phyloP scores from a whole-genome alignment of 2,888 invertebrate genomes.

The Leptinotarsa tumamoca region DNA sequence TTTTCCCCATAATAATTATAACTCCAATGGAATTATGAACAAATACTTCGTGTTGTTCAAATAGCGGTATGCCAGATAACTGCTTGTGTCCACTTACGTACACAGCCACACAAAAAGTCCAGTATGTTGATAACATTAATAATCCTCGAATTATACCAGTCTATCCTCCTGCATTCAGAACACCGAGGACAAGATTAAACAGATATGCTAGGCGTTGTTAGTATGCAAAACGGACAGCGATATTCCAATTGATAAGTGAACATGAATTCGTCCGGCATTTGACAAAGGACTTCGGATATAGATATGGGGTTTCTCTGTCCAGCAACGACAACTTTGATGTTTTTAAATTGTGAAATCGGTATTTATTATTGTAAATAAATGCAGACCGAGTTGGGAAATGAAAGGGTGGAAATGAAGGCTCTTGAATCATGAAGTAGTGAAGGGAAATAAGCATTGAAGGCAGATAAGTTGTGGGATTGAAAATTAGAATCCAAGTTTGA shows the following conservation, averaged over 20 bases:
- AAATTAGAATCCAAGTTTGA: no score
- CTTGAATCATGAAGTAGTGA: not conserved
- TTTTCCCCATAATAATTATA: no score
- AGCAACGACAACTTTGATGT: not conserved
- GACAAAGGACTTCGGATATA: constrained; percentile 1
- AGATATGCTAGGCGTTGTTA: constrained; percentile 31
- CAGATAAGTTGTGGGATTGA: no score
- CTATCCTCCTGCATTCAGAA: constrained; percentile 30
- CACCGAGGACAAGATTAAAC: constrained; percentile 31
- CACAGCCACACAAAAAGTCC: constrained; percentile 34
- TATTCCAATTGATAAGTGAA: constrained; percentile 36
- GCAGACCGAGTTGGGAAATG: not conserved
- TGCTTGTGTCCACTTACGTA: constrained; percentile 24
- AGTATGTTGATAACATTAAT: constrained; percentile 35
- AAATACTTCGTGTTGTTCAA: not conserved
- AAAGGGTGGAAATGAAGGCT: not conserved
- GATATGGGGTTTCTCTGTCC: not conserved
- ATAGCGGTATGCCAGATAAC: constrained; percentile 28
- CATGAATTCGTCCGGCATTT: not conserved
- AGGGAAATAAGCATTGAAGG: not conserved
- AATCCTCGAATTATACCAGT: constrained; percentile 35
- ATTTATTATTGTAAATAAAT: not conserved
- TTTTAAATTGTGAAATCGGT: not conserved
- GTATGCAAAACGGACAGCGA: constrained; percentile 38
- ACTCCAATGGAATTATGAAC: no score